Base-by-base conservation (phyloP, 2,797 vertebrate genomes). In the Euthynnus affinis region DNA sequence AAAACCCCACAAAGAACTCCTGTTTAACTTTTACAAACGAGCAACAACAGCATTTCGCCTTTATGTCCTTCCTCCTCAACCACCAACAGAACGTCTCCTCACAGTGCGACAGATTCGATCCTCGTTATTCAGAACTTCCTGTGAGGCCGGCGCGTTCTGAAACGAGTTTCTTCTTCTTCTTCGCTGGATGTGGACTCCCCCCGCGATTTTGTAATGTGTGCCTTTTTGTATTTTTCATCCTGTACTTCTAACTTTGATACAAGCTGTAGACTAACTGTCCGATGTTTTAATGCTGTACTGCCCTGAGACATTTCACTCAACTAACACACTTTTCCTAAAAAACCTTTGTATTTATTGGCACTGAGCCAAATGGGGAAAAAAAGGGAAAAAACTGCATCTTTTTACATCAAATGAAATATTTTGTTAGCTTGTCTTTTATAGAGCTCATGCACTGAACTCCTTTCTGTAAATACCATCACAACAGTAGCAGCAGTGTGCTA, bases 351-450 rank as follows among this genome's bases (percentile, higher is more conserved):
- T 97, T 96, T 97, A 94, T 94, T 94, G 93, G 91, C 89, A 88
- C 84, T 66, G 80, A 90, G 91, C 90, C 96, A 94, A 95, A 88
- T 83, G 82, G 66, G 74, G 29, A 73, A 87, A 93, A 93, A 85
- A 89, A 78, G 86, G 81, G 67, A 88, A 89, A 37, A 49, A 9
- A 6, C 22, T 83, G 20, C 89, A 76, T 86, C 82, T 84, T 89
- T 95, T 91, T 94, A 89, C 85, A 84, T 85, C 88, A 94, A 93
- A 94, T 89, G 88, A 92, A 78, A 88, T 84, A 91, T 95, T 96
- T 95, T 95, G 88, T 92, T 86, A 84, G 90, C 88, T 85, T 94
- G 93, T 96, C 81, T 92, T 92, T 97, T 96, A 90, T 96, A 96
- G 95, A 91, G 89, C 87, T 90, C 84, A 73, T 91, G 87, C 90